Evolutionary conservation across 2,888 invertebrate species (phyloP), one percentile per base, ranked within the genome.

Genomic region (Drosophila affinis): DNA sequence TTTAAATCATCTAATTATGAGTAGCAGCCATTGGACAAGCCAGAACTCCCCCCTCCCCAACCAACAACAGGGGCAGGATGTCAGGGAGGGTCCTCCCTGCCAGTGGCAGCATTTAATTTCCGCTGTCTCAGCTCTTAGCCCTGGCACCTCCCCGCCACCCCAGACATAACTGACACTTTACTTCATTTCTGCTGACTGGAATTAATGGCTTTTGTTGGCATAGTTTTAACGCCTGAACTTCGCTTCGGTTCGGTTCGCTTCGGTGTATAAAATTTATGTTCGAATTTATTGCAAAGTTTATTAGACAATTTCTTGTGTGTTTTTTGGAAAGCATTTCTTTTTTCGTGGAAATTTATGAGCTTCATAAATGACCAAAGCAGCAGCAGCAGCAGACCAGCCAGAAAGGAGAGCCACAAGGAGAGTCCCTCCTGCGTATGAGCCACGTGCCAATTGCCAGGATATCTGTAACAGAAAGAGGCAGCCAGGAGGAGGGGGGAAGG

Each of bases 1-100:
- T 83, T 80, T 89, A 89, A 89, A 89, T 89, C 89, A 89, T 89
- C 89, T 89, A 88, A 89, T 89, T 89, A 89, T 88, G 84, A 83
- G 80, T 75, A 61, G 73, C 71, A 75, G 70, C 72, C 77, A 79
- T 75, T 63, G 82, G 78, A 75, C 85, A 77, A 72, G 79, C 58
- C 57, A 59, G 21, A 47, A 14, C n/a, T n/a, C 45, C 39, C 34
- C 39, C 5, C 5, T 0, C 1, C 14, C 14, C 32, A 10, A 75
- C 57, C 48, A 53, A 53, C 60, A 75, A 58, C 49, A 54, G n/a
- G 39, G 4, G 24, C 24, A 54, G 46, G 52, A 47, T 21, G 45
- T 39, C 29, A 39, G 24, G 49, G 18, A 21, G 17, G n/a, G 46
- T 17, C 14, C 21, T 53, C 47, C 21, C 49, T 69, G 74, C 65